phyloP scores from a whole-genome alignment of 2,113 vertebrate genomes.

The Pelmatolapia mariae region DNA sequence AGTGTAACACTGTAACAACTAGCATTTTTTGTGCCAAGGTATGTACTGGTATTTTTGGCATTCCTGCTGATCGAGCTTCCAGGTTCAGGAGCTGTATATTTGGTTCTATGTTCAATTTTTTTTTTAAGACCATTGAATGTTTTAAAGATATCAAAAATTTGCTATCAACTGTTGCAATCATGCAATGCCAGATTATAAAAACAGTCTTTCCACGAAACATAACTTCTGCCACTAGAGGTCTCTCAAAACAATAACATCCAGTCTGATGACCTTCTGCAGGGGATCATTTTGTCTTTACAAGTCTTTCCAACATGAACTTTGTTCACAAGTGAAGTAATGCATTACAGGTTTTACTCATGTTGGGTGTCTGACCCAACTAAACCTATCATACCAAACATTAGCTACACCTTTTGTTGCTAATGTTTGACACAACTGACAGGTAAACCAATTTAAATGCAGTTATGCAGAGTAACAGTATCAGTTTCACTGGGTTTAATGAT shows the following conservation, averaged over 20 bases:
- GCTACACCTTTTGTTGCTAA: background rate
- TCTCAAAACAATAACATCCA: background rate
- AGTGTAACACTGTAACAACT: background rate
- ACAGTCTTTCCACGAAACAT: background rate
- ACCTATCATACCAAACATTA: background rate
- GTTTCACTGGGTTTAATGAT: background rate
- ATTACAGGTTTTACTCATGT: background rate
- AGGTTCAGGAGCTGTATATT: background rate
- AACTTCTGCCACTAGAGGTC: background rate
- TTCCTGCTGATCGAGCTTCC: background rate
- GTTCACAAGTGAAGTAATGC: background rate
- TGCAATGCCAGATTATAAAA: background rate
- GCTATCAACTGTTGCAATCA: background rate
- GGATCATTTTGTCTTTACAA: background rate
- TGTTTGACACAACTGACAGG: background rate
- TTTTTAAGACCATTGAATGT: background rate
- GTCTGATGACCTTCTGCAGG: background rate
- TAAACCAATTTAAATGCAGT: background rate
- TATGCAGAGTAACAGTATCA: background rate
- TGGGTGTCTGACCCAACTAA: background rate
- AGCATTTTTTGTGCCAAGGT: background rate
- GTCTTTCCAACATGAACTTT: background rate
- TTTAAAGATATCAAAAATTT: background rate
- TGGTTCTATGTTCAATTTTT: background rate
- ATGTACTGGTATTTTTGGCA: background rate